These are phyloP conservation scores for Tipula confusa DNA, from an alignment of 2,888 invertebrate genomes.

Conservation along the genomic window DNA sequence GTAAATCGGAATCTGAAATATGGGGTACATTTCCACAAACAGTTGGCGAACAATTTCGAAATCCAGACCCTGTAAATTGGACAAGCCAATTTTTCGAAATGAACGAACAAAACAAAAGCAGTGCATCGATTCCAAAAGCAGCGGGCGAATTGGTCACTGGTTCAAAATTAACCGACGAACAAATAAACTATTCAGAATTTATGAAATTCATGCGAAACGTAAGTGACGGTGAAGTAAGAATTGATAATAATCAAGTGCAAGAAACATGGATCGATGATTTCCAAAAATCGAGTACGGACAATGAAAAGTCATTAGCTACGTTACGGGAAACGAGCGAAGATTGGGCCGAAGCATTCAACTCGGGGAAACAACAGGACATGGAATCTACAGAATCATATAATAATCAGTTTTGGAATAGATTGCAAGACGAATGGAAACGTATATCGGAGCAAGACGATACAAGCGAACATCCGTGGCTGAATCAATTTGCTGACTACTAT, in stretches of 20 bases:
- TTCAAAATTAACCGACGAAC: slow-evolving; percentile 55
- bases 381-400: slow-evolving; percentile 60
- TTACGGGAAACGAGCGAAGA: slow-evolving; percentile 37
- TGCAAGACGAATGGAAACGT: slow-evolving; percentile 75
- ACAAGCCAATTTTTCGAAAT: slow-evolving; percentile 13
- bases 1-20: slow-evolving; percentile 21
- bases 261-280: slow-evolving; percentile 14
- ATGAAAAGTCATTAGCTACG: slow-evolving; percentile 34
- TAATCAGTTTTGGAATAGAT: slow-evolving; percentile 58
- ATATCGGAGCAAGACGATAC: slow-evolving; percentile 57
- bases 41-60: background rate
- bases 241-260: slow-evolving; percentile 49
- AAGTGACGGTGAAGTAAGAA: slow-evolving; percentile 60
- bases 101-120: background rate
- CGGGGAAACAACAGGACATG: slow-evolving; percentile 57
- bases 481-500: slow-evolving; percentile 60
- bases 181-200: slow-evolving; percentile 72
- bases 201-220: slow-evolving; percentile 80
- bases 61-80: slow-evolving; percentile 25
- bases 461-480: slow-evolving; percentile 65
- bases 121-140: background rate
- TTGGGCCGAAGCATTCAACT: slow-evolving; percentile 53
- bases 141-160: background rate
- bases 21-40: slow-evolving; percentile 27
- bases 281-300: slow-evolving; percentile 37